Evolutionary conservation across 1,140 invertebrate genomes (phyloP), one percentile per base, ranked within the genome.

Genomic region (Centruroides vittatus): DNA sequence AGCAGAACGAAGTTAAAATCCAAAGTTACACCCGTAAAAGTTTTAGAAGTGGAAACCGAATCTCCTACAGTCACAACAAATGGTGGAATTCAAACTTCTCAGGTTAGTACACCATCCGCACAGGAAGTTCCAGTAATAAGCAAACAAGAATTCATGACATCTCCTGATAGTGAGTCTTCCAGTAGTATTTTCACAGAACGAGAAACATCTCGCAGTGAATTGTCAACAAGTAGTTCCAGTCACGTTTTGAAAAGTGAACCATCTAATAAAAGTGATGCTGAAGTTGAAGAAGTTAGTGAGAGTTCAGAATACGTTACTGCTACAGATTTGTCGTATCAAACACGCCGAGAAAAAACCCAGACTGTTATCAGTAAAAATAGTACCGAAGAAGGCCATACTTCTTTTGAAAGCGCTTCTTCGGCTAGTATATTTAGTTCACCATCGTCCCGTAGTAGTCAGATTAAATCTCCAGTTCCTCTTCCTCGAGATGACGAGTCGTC

Each of bases 241-340:
- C 65, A 35, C 7, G 62, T 61, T 10, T 64, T 61, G 34, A 69
- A 66, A 50, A 65, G 64, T 54, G 76, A 75, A 61, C 67, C 81
- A 83, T 41, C 41, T 8, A 41, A 41, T 55, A 63, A 89, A 72
- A 78, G 87, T 50, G 60, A 61, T 41, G 61, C 57, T n/a, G 60
- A 65, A 34, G 89, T 86, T 8, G 86, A 90, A 75, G 60, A 60
- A 61, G 84, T 83, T 63, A 89, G 87, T 59, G 87, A 86, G 23
- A 86, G 85, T 35, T 90, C 88, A 70, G 88, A 91, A 70, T 92
- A 91, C 73, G 83, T 88, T 62, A 91, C 89, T 69, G 88, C 88
- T 23, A 76, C 73, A 55, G 76, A 77, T 54, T 73, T 74, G 10
- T 67, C 67, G 36, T 64, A 65, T 8, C 67, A 66, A 47, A 67